Evolutionary conservation across 2,888 invertebrate genomes (phyloP), one percentile per base, ranked within the genome.

Genomic region (Ditula angustiorana): DNA sequence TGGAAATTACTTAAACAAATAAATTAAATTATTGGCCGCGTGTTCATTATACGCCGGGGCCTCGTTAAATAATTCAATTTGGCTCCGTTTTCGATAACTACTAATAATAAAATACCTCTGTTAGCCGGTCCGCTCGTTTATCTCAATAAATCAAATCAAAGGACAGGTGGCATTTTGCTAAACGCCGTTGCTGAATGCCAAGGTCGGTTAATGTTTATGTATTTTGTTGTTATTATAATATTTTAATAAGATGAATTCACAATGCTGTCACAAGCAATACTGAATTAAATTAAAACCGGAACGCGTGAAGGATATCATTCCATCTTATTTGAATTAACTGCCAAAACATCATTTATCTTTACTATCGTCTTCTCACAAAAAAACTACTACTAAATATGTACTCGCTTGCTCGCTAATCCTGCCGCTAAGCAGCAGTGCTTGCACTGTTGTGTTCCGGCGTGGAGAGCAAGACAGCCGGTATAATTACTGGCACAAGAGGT

Each of bases 21-120:
- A 82, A 82, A 85, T 83, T 78, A 76, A 86, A 85, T 85, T 75
- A 86, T 78, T 71, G 71, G 71, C 74, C 67, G 70, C 74, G 64
- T 69, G 71, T 70, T 69, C 72, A 69, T 69, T 70, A 72, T 69
- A 68, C 72, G 69, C 67, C 70, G 67, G 73, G 66, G 64, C 69
- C 68, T 77, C 79, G 81, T 86, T 82, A 80, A 86, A 87, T 88
- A 87, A 87, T 87, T 88, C 84, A 86, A 88, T 88, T 86, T 79
- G 58, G 76, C 73, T 77, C 46, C 41, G 24, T 56, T 47, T 59
- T 28, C 24, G 35, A 44, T 19, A 23, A 53, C 47, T 30, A 56
- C 10, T 19, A 10, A 41, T 16, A 41, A 49, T 56, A 62, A 63
- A 41, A 46, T 47, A 30, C 19, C 21, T n/a, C 35, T 49, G 49